Evolutionary conservation across 35 echinoderm and acorn worm species (phyloP), one percentile per base, ranked within the genome.

Genomic region (Stichopus chloronotus): DNA sequence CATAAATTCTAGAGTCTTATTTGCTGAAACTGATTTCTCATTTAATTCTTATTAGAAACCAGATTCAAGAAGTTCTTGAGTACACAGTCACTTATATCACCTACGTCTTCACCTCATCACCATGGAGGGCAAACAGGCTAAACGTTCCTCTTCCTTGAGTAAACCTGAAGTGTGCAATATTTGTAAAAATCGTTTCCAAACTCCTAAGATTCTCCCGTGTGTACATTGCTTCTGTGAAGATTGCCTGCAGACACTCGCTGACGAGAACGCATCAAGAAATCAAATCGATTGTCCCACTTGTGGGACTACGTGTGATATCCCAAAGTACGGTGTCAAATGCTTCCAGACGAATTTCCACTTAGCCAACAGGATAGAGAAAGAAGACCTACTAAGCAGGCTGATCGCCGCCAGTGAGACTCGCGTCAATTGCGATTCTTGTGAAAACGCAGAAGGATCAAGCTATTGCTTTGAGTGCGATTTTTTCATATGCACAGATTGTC

Each of bases 151-250:
- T 43, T 43, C 30, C 0, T 3, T 43, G n/a, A 53, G 53, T 10
- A 53, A 59, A 20, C 9, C 53, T 58, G n/a, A 25, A 30, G 20
- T 20, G 19, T 86, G 83, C 52, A 23, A 8, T 20, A 86, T 86
- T 54, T 86, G 83, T 30, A 53, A 23, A 30, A 53, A 58, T 58
- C 83, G 52, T 7, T 86, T 86, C 55, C 16, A 86, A 6, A 86
- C 25, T n/a, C 83, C 83, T 19, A 86, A 86, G 56, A 52, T 86
- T 43, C 83, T 86, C 14, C 83, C 83, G 5, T 86, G 83, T 86
- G 10, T 55, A 19, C 83, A 86, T 53, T 23, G 52, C 10, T 86
- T 86, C 25, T 86, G 83, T 57, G 52, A 86, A 53, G 9, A n/a
- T 23, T 86, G 83, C 20, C 83, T 86, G 8, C 52, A 86, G 83